phyloP scores from a whole-genome alignment of 2,113 vertebrate genomes.

The Turnix velox region DNA sequence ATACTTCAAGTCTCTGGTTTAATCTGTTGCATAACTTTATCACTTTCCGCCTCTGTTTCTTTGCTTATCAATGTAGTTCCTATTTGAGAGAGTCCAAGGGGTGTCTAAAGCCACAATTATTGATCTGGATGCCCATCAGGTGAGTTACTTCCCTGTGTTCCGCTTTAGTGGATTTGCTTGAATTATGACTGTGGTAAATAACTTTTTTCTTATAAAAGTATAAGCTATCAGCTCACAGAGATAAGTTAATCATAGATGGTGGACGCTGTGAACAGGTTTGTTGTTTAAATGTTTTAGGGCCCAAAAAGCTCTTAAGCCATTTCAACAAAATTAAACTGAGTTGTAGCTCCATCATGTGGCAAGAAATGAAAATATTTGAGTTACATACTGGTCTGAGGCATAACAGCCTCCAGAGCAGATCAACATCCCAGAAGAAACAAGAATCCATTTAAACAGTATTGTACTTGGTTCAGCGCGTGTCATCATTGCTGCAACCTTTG shows the following conservation, averaged over 20 bases:
- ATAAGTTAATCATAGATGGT: not conserved
- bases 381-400: not conserved
- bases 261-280: not conserved
- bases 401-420: not conserved
- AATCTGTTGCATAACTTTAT: not conserved
- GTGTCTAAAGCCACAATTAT: conserved; percentile 90
- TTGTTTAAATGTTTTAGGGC: not conserved
- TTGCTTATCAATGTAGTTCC: conserved; percentile 77
- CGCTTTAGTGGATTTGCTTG: not conserved
- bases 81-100: conserved; percentile 91
- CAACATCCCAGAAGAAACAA: not conserved
- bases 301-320: not conserved
- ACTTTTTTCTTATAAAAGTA: not conserved
- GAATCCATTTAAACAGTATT: not conserved
- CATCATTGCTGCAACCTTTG: not conserved
- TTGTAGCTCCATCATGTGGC: conserved; percentile 60
- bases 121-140: conserved; percentile 97
- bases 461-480: not conserved
- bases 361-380: not conserved
- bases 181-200: not conserved
- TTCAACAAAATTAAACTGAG: not conserved
- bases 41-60: not conserved
- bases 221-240: not conserved
- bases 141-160: conserved; percentile 60
- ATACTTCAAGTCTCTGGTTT: not conserved